Evolutionary conservation across 2,888 invertebrate species (phyloP), one percentile per base, ranked within the genome.

Genomic region (Philhelius pedissequus): DNA sequence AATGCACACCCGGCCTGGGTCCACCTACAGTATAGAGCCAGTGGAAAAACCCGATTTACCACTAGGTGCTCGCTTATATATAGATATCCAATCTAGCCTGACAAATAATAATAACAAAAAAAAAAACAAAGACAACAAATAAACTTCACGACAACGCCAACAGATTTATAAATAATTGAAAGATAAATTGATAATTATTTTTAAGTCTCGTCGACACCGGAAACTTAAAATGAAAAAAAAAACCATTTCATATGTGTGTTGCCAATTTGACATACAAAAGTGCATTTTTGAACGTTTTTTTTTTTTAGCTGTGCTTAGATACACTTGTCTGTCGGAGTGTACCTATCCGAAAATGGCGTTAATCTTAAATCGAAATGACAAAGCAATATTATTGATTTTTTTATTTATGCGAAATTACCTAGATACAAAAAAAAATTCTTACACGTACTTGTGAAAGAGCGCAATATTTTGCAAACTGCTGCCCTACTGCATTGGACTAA

Each of bases 21-120:
- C 82, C 82, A 82, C 82, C 82, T 78, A 77, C 82, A 54, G 78
- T 54, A 50, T 25, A 11, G 35, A 18, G 9, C 15, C 27, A 25
- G 11, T 5, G 32, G 68, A 50, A 79, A 80, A 76, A 81, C 76
- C 45, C 48, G 70, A 76, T 50, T 43, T 76, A 76, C 76, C 50
- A 32, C 30, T 54, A 43, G 35, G 22, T 32, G 56, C 32, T 32
- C 22, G 6, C n/a, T n/a, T n/a, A n/a, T n/a, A n/a, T 25, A 13
- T 56, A 32, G 32, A 32, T 32, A 20, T 32, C 32, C 13, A 56
- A 56, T 62, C 43, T 15, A 62, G 27, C 43, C 60, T 32, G 32
- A 56, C 32, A 32, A 56, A 32, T 3, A 25, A 25, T 27, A 43
- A 38, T 9, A 50, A 20, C 22, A 56, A 70, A 60, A 48, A 9